phyloP scores from a whole-genome alignment of 2,888 invertebrate genomes.

The Monochamus alternatus region DNA sequence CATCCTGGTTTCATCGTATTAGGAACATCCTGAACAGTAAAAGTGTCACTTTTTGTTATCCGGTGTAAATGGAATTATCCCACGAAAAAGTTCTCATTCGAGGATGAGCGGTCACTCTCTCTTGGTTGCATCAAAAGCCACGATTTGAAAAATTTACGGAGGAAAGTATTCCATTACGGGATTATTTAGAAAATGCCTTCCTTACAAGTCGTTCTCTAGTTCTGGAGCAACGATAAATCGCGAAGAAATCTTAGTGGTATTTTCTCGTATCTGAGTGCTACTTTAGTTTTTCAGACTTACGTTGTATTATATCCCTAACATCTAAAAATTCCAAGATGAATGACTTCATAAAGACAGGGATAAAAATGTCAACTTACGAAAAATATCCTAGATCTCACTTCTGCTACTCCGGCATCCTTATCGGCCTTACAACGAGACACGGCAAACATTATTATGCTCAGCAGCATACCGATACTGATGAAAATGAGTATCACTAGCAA shows the following conservation, averaged over 20 bases:
- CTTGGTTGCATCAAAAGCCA: not conserved
- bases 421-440: not conserved
- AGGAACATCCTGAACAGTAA: no score
- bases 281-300: not conserved
- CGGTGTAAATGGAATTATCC: no score
- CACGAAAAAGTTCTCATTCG: no score
- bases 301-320: not conserved
- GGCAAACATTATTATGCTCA: not conserved
- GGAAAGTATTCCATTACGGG: not conserved
- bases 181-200: not conserved
- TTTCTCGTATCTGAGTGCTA: not conserved
- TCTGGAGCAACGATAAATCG: no score
- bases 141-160: not conserved
- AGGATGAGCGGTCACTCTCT: not conserved
- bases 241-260: not conserved
- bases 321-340: not conserved
- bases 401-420: not conserved
- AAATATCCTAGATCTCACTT: not conserved
- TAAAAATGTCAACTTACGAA: not conserved
- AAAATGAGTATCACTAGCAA: not conserved
- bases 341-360: not conserved
- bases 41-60: no score
- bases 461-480: not conserved
- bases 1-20: not conserved
- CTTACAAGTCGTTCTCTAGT: not conserved